Base-by-base conservation (phyloP, 2,888 invertebrate genomes). In the Cryptus viduatorius region DNA sequence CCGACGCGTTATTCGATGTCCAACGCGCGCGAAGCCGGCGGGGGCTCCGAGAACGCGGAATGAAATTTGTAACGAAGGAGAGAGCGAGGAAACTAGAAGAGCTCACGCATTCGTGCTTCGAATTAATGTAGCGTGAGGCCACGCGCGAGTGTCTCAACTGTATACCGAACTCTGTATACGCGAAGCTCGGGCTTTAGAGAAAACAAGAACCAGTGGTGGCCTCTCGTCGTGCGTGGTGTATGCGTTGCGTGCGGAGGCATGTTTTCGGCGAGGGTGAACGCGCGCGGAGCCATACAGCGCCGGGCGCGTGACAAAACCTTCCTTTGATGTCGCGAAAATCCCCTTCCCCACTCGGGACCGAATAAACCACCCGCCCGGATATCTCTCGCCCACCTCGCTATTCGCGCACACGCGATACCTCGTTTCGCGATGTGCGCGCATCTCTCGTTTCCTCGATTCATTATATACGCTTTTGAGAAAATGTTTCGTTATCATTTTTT, bases 311-410 rank as follows among this genome's bases (percentile, higher is more conserved):
- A 88, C 89, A 89, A 90, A 90, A 89, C 78, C 86, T 87, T 86
- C 82, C 90, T 90, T 90, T 90, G 90, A 90, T 89, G 89, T 89
- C 88, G 87, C 79, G 77, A 77, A 79, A 82, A 68, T 37, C 37
- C 37, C 37, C 37, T 37, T 37, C 37, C 37, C 12, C 24, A 59
- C 65, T 69, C 72, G 67, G 69, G 68, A 67, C 78, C 77, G 73
- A 83, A 73, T 83, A 61, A 65, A 65, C 79, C 82, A 31, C 29
- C 68, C 48, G n/a, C 48, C 78, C 56, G 42, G n/a, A 56, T 81
- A 64, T 71, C 16, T 16, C 29, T 24, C 59, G 24, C 50, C 61
- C 48, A 53, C 48, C 46, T 53, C 53, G 59, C 83, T 84, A 79
- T 85, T 80, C 37, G 53, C 78, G 19, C 86, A 69, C 68, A 72